Evolutionary conservation across 2,888 invertebrate species (phyloP), one percentile per base, ranked within the genome.

Genomic region (Caenorhabditis drosophilae): DNA sequence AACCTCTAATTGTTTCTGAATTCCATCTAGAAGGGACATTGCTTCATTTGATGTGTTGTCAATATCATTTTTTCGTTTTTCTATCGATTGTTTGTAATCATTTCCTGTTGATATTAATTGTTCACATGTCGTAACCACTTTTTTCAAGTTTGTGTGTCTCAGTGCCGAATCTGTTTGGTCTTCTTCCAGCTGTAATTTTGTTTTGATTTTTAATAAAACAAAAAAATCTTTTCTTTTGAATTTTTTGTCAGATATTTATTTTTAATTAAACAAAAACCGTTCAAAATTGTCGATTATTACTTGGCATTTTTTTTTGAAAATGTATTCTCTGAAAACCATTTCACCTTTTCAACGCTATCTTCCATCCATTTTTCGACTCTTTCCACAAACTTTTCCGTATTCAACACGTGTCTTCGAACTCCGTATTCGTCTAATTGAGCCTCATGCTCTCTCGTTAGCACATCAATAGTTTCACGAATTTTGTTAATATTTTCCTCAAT

Each of bases 321-420:
- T n/a, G n/a, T n/a, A n/a, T n/a, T n/a, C n/a, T n/a, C n/a, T n/a
- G n/a, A n/a, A n/a, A n/a, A n/a, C n/a, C n/a, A n/a, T n/a, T 44
- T 38, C 9, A 60, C 47, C 45, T 47, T 42, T 12, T 42, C 23
- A 23, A 42, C 16, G 40, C 41, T 54, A 9, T 55, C 20, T 25
- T 54, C 60, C 3, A 60, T 60, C 54, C 54, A 60, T 6, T 31
- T 26, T 15, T 50, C 40, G 3, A 60, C 60, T 50, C 60, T 35
- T 22, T 54, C 46, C 7, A 50, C 60, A 41, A 60, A 60, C 16
- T 44, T 54, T 18, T 44, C 50, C 9, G 54, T 60, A 16, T 50
- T 44, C 4, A 46, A 34, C 23, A 35, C 18, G 4, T 34, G 36
- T 34, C 35, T 60, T 16, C 35, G 45, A 2, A 45, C 25, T 16